Evolutionary conservation across 2,797 vertebrate genomes (phyloP).

Genomic region (Hippoglossus hippoglossus): DNA sequence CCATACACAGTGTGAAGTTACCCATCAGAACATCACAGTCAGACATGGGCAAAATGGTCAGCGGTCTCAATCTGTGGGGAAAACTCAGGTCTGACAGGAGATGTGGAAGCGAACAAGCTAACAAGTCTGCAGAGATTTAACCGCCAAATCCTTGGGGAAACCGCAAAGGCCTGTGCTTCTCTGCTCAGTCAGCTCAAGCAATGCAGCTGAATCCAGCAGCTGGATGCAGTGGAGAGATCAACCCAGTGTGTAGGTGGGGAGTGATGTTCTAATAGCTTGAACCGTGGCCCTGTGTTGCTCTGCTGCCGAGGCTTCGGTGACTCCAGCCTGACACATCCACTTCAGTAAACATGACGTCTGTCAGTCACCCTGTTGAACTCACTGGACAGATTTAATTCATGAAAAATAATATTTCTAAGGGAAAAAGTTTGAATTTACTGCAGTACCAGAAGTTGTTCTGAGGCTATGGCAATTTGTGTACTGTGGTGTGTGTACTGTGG

Average conservation of each 20-base stretch:
- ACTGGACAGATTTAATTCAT: too few species aligned
- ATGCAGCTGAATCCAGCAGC: slow-evolving; percentile 22
- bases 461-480: neutral
- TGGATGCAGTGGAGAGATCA: slow-evolving; percentile 4
- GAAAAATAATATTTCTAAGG: too few species aligned
- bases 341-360: neutral
- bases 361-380: neutral
- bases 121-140: slow-evolving; percentile 52
- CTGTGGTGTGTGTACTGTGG: neutral
- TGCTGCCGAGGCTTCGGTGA: neutral
- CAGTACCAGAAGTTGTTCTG: neutral
- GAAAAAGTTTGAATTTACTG: neutral
- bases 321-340: neutral
- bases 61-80: slow-evolving; percentile 36
- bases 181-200: slow-evolving; percentile 18
- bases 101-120: slow-evolving; percentile 37
- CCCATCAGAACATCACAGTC: slow-evolving; percentile 28
- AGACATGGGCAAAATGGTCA: slow-evolving; percentile 7
- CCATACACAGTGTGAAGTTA: slow-evolving; percentile 1
- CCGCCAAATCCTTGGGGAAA: slow-evolving; percentile 24
- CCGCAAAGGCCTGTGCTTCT: slow-evolving; percentile 12
- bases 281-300: neutral
- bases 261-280: neutral
- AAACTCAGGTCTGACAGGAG: slow-evolving; percentile 37
- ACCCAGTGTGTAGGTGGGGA: neutral